phyloP scores from a whole-genome alignment of 2,797 vertebrate genomes.

The Moxostoma hubbsi region DNA sequence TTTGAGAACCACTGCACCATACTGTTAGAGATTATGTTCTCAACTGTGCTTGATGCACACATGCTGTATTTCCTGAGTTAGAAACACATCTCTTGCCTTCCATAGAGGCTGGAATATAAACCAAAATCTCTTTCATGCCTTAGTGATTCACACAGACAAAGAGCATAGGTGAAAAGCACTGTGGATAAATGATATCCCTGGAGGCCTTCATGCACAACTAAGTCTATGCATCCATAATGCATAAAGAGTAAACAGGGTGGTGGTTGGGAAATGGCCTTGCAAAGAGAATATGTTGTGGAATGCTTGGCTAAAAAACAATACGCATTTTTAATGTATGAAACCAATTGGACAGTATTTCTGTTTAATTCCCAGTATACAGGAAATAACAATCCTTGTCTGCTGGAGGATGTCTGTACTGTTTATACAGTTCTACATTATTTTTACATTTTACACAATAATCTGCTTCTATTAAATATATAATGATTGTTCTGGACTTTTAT shows the following conservation, averaged over 20 bases:
- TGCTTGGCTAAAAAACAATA: not conserved
- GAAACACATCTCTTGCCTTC: conserved; percentile 15
- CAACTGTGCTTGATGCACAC: conserved; percentile 17
- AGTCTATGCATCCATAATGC: conserved; percentile 48
- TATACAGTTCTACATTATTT: not conserved
- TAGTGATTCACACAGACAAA: conserved; percentile 21
- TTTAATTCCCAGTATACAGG: conserved; percentile 13
- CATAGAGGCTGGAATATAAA: conserved; percentile 29
- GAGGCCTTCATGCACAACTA: conserved; percentile 46
- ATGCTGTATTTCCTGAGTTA: not conserved
- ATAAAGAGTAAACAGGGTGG: conserved; percentile 48
- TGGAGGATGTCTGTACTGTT: not conserved
- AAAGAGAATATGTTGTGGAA: conserved; percentile 17
- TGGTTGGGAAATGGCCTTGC: conserved; percentile 2
- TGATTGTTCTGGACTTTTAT: no score
- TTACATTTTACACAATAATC: not conserved
- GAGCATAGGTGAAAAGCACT: conserved; percentile 54
- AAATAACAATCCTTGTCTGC: not conserved
- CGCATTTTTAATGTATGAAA: not conserved
- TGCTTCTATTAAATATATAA: not conserved
- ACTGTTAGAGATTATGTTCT: conserved; percentile 10
- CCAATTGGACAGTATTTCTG: conserved; percentile 13
- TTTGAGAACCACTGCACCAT: not conserved
- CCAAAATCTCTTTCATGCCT: conserved; percentile 46
- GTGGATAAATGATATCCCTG: conserved; percentile 52